Evolutionary conservation across 2,797 vertebrate genomes (phyloP).

Genomic region (Megalops cyprinoides): DNA sequence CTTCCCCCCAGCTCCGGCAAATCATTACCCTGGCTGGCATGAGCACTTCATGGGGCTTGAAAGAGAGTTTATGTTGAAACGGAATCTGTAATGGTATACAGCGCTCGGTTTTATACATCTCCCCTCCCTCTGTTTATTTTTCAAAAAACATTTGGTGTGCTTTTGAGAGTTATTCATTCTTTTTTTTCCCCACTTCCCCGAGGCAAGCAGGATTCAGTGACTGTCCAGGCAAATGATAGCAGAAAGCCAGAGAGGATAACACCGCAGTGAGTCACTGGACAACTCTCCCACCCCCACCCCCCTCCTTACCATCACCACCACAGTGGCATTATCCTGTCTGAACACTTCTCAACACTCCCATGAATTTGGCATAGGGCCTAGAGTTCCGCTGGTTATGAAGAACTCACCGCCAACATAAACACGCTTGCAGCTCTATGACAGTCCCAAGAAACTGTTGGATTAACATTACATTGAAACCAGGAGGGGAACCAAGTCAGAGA

Average conservation of each 20-base stretch:
- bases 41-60: conserved; percentile 43
- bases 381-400: neutral
- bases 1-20: conserved; percentile 37
- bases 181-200: neutral
- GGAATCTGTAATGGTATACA: conserved; percentile 45
- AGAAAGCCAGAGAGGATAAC: neutral
- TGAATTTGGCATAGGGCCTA: neutral
- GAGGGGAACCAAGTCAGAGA: neutral
- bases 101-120: conserved; percentile 19
- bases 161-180: conserved; percentile 8
- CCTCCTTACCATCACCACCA: neutral
- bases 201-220: neutral
- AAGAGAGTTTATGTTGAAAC: conserved; percentile 49
- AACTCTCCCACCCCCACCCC: neutral
- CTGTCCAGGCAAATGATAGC: neutral
- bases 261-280: neutral
- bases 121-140: conserved; percentile 28
- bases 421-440: neutral
- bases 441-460: neutral
- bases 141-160: conserved; percentile 16
- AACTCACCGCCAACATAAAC: neutral
- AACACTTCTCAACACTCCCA: neutral
- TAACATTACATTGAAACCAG: neutral
- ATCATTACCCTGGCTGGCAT: conserved; percentile 39
- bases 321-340: neutral